Evolutionary conservation across 2,797 vertebrate species (phyloP).

Genomic region (Clamator glandarius): DNA sequence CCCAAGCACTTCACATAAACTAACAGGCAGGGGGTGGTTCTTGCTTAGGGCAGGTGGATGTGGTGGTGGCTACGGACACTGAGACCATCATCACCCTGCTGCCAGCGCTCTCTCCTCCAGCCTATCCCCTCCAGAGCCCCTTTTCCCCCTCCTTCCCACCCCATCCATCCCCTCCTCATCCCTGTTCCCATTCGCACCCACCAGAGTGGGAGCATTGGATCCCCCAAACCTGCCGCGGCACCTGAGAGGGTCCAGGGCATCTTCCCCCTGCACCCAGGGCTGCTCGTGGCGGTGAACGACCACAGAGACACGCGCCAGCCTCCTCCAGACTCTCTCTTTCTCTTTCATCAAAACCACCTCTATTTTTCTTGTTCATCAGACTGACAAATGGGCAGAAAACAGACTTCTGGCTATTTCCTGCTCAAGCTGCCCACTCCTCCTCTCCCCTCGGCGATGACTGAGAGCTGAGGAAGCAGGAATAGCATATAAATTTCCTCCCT

Average conservation of each 20-base stretch:
- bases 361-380: conserved; percentile 55
- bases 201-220: fast-evolving
- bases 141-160: not conserved
- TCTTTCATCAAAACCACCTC: not conserved
- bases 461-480: conserved; percentile 56
- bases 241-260: not conserved
- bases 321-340: not conserved
- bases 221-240: not conserved
- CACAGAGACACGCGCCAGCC: fast-evolving
- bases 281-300: not conserved
- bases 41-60: not conserved
- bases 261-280: fast-evolving
- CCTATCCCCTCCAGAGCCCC: not conserved
- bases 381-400: conserved; percentile 66
- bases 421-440: conserved; percentile 49
- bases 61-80: fast-evolving
- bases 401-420: conserved; percentile 62
- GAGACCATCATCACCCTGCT: fast-evolving
- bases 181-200: not conserved
- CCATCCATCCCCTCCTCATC: no score
- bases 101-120: not conserved
- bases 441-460: conserved; percentile 43
- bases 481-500: conserved; percentile 62
- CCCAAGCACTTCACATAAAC: not conserved
- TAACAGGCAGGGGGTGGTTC: not conserved